A percentile compares a stretch with the other conserved stretches of the same genome.
Conservation (phyloP, 2,113 vertebrate genomes). For the pig (Sus scrofa) region T2T-Sscrofa CM000819.6:74901001-74901500, state of each 20-base stretch:
- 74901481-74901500: neutral
- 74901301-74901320: neutral
- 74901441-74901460: too few species aligned
- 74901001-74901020: neutral
- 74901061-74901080: too few species aligned
- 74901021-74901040: neutral
- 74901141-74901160: neutral
- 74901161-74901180: neutral
- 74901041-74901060: neutral
- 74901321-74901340: neutral
- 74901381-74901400: neutral
- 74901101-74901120: neutral
- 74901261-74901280: neutral
- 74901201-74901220: neutral
- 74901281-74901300: neutral
- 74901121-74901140: neutral
- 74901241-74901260: neutral
- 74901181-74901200: neutral
- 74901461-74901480: conserved; percentile 23
- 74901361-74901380: neutral
- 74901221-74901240: neutral
- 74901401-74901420: neutral
- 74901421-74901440: too few species aligned
- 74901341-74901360: neutral
- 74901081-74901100: neutral